phyloP scores from a whole-genome alignment of 2,888 invertebrate genomes.

The Watsonalla binaria region DNA sequence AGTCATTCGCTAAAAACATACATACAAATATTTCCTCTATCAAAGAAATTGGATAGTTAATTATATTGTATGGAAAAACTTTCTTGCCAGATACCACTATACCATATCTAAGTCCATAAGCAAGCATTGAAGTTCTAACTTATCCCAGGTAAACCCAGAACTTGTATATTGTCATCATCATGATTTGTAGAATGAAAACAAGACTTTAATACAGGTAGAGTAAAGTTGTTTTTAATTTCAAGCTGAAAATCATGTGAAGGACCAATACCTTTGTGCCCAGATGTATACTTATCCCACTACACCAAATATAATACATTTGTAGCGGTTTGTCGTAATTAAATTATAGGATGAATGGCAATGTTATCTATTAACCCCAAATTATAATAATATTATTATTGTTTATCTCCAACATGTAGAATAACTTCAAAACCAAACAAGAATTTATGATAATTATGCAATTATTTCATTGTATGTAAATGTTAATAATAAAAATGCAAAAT shows the following conservation, averaged over 20 bases:
- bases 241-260: constrained; percentile 37
- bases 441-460: too few relatives aligned
- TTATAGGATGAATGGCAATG: constrained; percentile 33
- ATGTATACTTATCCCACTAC: constrained; percentile 57
- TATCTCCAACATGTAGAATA: background rate
- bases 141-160: constrained; percentile 24
- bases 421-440: background rate
- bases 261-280: constrained; percentile 43
- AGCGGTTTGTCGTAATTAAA: constrained; percentile 27
- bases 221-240: constrained; percentile 8
- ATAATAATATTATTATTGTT: too few relatives aligned
- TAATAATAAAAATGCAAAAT: too few relatives aligned
- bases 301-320: constrained; percentile 52
- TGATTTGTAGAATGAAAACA: constrained; percentile 20
- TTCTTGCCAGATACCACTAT: background rate
- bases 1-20: too few relatives aligned
- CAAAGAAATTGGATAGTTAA: background rate
- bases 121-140: constrained; percentile 18
- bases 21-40: too few relatives aligned
- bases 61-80: background rate
- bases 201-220: constrained; percentile 10
- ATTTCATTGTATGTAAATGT: too few relatives aligned
- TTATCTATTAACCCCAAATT: constrained; percentile 2
- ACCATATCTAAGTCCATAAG: constrained; percentile 15
- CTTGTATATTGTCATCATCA: constrained; percentile 28